Conservation (phyloP, 2,888 invertebrate genomes). For the Acrobasis consociella region DNA sequence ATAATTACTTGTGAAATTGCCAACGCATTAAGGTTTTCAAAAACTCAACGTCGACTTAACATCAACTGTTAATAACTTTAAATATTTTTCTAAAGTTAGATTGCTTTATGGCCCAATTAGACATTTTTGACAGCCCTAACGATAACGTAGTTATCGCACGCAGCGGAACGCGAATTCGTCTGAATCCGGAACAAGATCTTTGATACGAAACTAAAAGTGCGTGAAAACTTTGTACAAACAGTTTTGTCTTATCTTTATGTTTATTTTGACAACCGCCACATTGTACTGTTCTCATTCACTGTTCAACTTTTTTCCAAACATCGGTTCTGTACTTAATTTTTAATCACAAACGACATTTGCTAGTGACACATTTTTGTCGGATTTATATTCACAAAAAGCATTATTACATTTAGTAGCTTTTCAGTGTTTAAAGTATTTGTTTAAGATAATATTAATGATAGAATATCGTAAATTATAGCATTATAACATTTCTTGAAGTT, state of each 20-base stretch:
- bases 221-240: constrained; percentile 43
- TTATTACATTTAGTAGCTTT: too few species aligned
- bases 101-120: not conserved
- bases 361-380: not conserved
- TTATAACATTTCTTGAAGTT: too few species aligned
- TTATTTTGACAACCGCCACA: constrained; percentile 1
- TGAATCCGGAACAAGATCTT: constrained; percentile 45
- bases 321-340: not conserved
- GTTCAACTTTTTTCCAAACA: not conserved
- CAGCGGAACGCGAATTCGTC: constrained; percentile 30
- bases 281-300: not conserved
- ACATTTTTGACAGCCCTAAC: constrained; percentile 12
- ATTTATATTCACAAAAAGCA: too few species aligned
- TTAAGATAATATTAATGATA: too few species aligned
- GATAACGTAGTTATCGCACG: constrained; percentile 20
- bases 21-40: too few species aligned
- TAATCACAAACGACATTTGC: not conserved
- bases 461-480: too few species aligned
- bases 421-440: too few species aligned
- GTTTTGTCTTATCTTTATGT: constrained; percentile 31
- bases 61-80: too few species aligned
- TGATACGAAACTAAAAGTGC: constrained; percentile 40
- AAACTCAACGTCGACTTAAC: too few species aligned
- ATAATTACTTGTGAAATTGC: too few species aligned
- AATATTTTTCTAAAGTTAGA: too few species aligned